Base-by-base conservation (phyloP, 1,140 invertebrate species). In the Dinoponera quadriceps region DNA sequence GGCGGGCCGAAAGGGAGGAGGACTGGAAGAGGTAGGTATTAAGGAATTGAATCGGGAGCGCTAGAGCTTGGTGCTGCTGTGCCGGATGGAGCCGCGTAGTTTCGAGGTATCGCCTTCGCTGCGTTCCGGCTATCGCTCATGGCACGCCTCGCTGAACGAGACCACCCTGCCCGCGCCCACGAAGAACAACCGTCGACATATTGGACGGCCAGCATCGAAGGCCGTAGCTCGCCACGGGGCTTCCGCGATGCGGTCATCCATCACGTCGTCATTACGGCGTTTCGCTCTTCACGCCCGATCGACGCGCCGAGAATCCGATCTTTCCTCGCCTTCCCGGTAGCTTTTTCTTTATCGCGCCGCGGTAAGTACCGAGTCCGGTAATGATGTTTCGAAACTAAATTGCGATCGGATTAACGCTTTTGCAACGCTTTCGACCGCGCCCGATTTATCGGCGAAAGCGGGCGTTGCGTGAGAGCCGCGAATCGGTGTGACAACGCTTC, bases 201-300 rank as follows among this genome's bases (percentile, higher is more conserved):
- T 91, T 90, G 88, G 90, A 89, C 83, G 84, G 75, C 27, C 65
- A 68, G 49, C 83, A 48, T 13, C 75, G 75, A 73, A 48, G 57
- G 71, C 75, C 78, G 82, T 62, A 81, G 87, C 83, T 72, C 66
- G 84, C 77, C 88, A 81, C 86, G 83, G 78, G 72, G 78, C 44
- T 85, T 85, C 83, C 78, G 86, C 85, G 88, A 85, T 86, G 83
- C 25, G 85, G 82, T 85, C 85, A 93, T 93, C 88, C 86, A 93
- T 93, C 92, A 92, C 83, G 69, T 82, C 85, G 89, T 92, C 92
- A 93, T 92, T 90, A 91, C 86, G 83, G 78, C 83, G 86, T 88
- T 91, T 88, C 87, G 69, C 82, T 86, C 82, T 90, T 89, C 82
- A 86, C 86, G 85, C 87, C 83, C 63, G 88, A 71, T 54, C 86